These are phyloP conservation scores for Caloenas nicobarica DNA, from an alignment of 2,113 vertebrate species.

Conservation along the genomic window DNA sequence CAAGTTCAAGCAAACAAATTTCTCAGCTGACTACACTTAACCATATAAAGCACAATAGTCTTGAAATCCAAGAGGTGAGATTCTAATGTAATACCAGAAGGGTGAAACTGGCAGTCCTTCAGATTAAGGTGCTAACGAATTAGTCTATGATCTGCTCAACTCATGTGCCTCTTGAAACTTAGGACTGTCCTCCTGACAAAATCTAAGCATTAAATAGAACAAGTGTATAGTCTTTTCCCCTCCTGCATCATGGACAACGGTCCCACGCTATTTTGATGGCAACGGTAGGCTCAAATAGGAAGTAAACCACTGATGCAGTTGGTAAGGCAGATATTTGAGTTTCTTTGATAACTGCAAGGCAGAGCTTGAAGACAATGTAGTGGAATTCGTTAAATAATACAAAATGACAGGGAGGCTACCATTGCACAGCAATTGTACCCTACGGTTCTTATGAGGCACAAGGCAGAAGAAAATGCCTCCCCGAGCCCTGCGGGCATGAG, in stretches of 20 bases:
- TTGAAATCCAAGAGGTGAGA: neutral
- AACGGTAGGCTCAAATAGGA: neutral
- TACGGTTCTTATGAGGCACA: constrained; percentile 14
- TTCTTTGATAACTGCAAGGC: constrained; percentile 49
- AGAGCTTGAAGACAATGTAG: constrained; percentile 34
- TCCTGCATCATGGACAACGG: neutral
- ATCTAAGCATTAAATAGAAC: neutral
- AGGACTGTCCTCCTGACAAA: neutral
- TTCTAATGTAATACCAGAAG: neutral
- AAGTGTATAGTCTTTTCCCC: neutral
- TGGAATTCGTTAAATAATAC: constrained; percentile 56
- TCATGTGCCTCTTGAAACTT: neutral
- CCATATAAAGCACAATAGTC: neutral
- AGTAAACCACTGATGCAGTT: neutral
- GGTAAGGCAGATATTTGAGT: neutral
- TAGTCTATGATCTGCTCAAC: neutral
- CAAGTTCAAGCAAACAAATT: neutral
- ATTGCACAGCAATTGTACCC: constrained; percentile 11
- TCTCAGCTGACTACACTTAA: neutral
- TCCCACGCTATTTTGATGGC: neutral
- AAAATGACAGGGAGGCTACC: constrained; percentile 58
- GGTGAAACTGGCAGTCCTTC: neutral
- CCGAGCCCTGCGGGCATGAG: neutral
- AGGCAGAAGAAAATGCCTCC: constrained; percentile 53
- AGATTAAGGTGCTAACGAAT: neutral